phyloP scores from a whole-genome alignment of 2,797 vertebrate genomes.

The Zenarchopterus dispar region DNA sequence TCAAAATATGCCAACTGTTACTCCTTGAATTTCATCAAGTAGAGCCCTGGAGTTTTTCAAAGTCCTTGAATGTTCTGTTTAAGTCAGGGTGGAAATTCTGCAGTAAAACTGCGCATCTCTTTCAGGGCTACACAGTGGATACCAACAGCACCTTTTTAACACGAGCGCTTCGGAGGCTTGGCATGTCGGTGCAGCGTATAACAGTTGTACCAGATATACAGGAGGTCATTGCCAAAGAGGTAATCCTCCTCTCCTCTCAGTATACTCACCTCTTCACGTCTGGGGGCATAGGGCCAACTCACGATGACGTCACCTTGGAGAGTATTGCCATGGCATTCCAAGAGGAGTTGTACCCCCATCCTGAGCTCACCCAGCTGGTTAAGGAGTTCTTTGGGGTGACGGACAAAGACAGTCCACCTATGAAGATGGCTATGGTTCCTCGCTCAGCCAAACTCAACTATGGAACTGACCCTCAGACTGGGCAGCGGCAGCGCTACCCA shows the following conservation, averaged over 20 bases:
- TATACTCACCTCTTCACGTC: slow-evolving; percentile 92
- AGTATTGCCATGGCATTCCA: slow-evolving; percentile 90
- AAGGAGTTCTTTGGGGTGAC: slow-evolving; percentile 79
- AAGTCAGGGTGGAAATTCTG: background rate
- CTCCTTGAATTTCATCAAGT: slow-evolving; percentile 29
- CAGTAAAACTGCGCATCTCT: slow-evolving; percentile 8
- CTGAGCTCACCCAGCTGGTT: slow-evolving; percentile 85
- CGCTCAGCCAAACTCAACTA: slow-evolving; percentile 90
- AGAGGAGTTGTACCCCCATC: slow-evolving; percentile 84
- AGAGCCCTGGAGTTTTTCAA: slow-evolving; percentile 17
- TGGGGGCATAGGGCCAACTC: slow-evolving; percentile 94
- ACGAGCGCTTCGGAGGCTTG: slow-evolving; percentile 86
- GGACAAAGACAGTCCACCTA: slow-evolving; percentile 75
- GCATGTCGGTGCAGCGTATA: slow-evolving; percentile 88
- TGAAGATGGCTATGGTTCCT: slow-evolving; percentile 90
- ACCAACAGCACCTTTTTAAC: slow-evolving; percentile 94
- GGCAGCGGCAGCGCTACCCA: slow-evolving; percentile 84
- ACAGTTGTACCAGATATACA: slow-evolving; percentile 90
- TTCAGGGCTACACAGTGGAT: slow-evolving; percentile 92
- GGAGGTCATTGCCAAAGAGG: slow-evolving; percentile 87
- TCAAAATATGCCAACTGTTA: slow-evolving; percentile 7
- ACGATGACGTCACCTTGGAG: slow-evolving; percentile 95
- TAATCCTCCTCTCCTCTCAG: slow-evolving; percentile 83
- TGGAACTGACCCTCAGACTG: slow-evolving; percentile 82
- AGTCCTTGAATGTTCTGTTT: slow-evolving; percentile 25